Evolutionary conservation across 2,113 vertebrate species (phyloP).

Genomic region (Eclectus roratus): DNA sequence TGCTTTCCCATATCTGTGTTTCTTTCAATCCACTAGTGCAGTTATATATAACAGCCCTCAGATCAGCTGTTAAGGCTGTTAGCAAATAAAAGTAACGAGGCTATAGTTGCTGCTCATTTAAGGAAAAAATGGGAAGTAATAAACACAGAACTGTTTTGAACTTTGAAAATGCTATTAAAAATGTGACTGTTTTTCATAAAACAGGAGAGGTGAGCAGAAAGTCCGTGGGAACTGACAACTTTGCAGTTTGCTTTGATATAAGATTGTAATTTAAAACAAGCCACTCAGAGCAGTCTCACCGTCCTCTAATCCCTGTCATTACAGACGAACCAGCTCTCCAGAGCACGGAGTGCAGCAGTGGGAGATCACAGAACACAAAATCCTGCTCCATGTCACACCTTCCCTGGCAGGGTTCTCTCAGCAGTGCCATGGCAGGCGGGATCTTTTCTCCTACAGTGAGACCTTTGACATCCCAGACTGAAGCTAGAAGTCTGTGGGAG

Average conservation of each 20-base stretch:
- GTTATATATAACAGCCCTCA: not conserved
- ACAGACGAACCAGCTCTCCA: not conserved
- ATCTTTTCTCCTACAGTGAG: not conserved
- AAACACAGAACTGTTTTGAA: not conserved
- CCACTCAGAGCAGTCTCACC: not conserved
- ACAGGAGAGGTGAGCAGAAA: not conserved
- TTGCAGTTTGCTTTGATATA: not conserved
- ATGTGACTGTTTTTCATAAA: not conserved
- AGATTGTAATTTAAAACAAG: not conserved
- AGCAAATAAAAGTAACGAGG: not conserved
- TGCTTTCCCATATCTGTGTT: not conserved
- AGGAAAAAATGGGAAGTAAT: not conserved
- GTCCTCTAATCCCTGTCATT: not conserved
- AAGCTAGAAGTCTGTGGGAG: not conserved
- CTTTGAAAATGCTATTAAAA: not conserved
- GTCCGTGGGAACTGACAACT: rapidly evolving
- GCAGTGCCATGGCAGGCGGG: not conserved
- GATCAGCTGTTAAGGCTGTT: not conserved
- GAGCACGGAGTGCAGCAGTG: rapidly evolving
- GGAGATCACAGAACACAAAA: not conserved
- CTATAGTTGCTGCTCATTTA: not conserved
- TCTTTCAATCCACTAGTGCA: not conserved
- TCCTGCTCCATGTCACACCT: not conserved
- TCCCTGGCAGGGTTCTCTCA: not conserved
- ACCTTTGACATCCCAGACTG: not conserved